Base-by-base conservation (phyloP, 2,888 invertebrate genomes). In the Caradrina kadenii region DNA sequence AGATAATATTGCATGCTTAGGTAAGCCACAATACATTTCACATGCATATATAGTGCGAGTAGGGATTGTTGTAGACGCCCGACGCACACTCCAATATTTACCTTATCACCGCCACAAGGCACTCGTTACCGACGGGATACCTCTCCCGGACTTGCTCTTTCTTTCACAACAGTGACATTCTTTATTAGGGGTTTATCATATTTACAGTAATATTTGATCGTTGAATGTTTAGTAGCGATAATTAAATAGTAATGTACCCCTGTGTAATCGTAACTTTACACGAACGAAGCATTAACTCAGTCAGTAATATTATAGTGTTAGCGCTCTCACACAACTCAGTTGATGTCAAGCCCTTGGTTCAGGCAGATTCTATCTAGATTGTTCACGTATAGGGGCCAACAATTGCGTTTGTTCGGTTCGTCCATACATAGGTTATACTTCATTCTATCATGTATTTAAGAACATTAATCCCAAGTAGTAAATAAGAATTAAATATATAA, bases 1-100 rank as follows among this genome's bases (percentile, higher is more conserved):
- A 86, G 75, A 69, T 63, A 69, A 53, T 85, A 86, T 72, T 85
- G 85, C 86, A 84, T 86, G 81, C 65, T 64, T 86, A 85, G 77
- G 59, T 86, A 81, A 81, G 73, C 54, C 70, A 75, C 64, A 53
- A 55, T 73, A 75, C 73, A 71, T 67, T 73, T 65, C 53, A 64
- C 58, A 69, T 48, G 50, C 17, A 42, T 54, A 11, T 42, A 55
- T 45, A 63, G 55, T 50, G 48, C 58, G 70, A 48, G 60, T 49
- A 61, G 72, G 72, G 69, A 55, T 69, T 70, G 49, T 62, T 58
- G 26, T 68, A 72, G 62, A 59, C 58, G 53, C 58, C 69, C 71
- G 52, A 60, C 69, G 54, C 54, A 54, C 58, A 63, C 55, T 72
- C 67, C 54, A 63, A 67, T 70, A 70, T 69, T 60, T 17, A 50